A percentile compares a stretch with the other conserved stretches of the same genome.
Evolutionary conservation across 53 echinoderm and acorn worm genomes (phyloP).

Genomic region (Holothuria scabra): DNA sequence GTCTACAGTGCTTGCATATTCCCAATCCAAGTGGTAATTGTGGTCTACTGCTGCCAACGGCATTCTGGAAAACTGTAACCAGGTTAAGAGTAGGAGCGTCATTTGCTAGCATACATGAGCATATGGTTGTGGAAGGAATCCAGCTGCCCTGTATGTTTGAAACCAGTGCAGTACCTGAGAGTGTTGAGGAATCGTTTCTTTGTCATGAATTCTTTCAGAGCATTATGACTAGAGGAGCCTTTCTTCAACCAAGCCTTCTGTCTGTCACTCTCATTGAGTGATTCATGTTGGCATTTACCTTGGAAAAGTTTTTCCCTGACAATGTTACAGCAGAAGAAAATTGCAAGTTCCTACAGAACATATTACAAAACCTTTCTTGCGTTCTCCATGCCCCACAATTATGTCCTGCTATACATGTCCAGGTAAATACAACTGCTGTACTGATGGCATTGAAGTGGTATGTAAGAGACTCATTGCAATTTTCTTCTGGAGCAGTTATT

Average conservation of each 20-base stretch:
- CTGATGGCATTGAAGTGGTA: too few relatives aligned
- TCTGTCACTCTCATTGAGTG: background rate
- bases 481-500: too few relatives aligned
- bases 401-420: too few relatives aligned
- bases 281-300: slow-evolving; percentile 9
- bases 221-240: background rate
- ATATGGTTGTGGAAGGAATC: slow-evolving; percentile 33
- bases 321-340: too few relatives aligned
- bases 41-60: slow-evolving; percentile 18
- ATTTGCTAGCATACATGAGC: slow-evolving; percentile 33
- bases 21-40: background rate
- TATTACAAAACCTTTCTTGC: too few relatives aligned
- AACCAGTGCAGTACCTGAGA: background rate
- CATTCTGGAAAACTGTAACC: background rate
- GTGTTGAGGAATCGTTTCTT: slow-evolving; percentile 12
- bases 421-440: too few relatives aligned
- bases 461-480: too few relatives aligned
- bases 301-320: too few relatives aligned
- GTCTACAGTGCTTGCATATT: background rate
- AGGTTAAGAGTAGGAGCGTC: background rate
- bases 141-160: slow-evolving; percentile 26
- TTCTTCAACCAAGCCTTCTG: background rate
- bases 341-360: too few relatives aligned
- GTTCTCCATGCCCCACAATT: background rate
- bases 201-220: background rate